Evolutionary conservation across 2,888 invertebrate genomes (phyloP).

Genomic region (Sesamia inferens): DNA sequence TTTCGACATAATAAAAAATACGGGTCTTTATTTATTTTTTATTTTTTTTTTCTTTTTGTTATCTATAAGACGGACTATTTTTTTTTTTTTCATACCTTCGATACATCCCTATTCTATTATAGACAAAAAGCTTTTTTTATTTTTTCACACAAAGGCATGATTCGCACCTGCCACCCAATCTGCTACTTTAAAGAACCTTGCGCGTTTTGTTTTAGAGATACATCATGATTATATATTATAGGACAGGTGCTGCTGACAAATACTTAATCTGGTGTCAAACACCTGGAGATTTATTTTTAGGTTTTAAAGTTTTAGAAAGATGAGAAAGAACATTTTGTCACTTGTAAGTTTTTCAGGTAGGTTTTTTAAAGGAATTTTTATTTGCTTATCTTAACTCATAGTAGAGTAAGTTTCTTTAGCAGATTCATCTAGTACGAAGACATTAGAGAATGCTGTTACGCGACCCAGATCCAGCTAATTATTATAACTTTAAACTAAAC

Average conservation of each 20-base stretch:
- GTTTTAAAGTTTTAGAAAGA: not conserved
- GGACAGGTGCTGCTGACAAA: conserved; percentile 34
- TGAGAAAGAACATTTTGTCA: not conserved
- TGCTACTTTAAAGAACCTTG: conserved; percentile 10
- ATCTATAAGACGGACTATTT: too few species aligned
- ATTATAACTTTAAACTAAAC: not conserved
- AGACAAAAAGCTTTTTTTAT: too few species aligned
- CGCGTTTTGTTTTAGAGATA: conserved; percentile 34
- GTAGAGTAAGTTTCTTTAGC: not conserved
- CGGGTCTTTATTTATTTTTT: too few species aligned
- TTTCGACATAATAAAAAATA: too few species aligned
- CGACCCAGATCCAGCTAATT: not conserved
- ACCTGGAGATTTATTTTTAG: not conserved
- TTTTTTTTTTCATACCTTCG: too few species aligned
- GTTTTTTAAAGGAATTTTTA: too few species aligned
- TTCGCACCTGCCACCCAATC: conserved; percentile 52
- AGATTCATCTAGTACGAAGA: not conserved
- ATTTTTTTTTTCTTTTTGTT: too few species aligned
- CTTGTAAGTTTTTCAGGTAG: not conserved
- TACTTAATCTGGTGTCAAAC: conserved; percentile 3
- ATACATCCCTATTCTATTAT: too few species aligned
- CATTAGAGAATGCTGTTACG: not conserved
- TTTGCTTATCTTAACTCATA: too few species aligned
- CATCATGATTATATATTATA: conserved; percentile 28
- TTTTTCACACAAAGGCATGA: conserved; percentile 32